These are phyloP conservation scores for Stenodera caucasica DNA, from an alignment of 2,888 invertebrate genomes.

Conservation along the genomic window DNA sequence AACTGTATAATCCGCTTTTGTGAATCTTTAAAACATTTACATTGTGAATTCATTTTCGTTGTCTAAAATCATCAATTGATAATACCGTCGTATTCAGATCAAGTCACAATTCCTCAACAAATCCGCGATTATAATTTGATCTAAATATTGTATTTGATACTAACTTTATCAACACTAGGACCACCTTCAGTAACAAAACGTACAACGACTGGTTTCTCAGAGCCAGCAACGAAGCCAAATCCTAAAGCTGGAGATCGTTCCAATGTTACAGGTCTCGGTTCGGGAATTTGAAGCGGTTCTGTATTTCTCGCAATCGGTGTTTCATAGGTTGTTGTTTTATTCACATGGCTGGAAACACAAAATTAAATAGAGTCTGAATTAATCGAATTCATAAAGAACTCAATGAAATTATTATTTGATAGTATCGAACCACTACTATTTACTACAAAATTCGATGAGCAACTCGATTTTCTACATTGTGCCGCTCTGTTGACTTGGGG, in stretches of 20 bases:
- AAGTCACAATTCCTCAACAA: too few species aligned
- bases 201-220: slow-evolving; percentile 89
- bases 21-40: background rate
- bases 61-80: too few species aligned
- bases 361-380: too few species aligned
- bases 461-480: too few species aligned
- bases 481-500: too few species aligned
- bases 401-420: too few species aligned
- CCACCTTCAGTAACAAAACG: slow-evolving; percentile 88
- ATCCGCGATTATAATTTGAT: too few species aligned
- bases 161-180: slow-evolving; percentile 83
- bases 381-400: too few species aligned
- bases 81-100: too few species aligned
- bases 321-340: slow-evolving; percentile 90
- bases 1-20: background rate
- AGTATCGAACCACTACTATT: too few species aligned
- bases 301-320: slow-evolving; percentile 68
- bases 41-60: too few species aligned
- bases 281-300: slow-evolving; percentile 71
- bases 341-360: slow-evolving; percentile 66
- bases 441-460: too few species aligned
- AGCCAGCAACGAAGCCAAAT: slow-evolving; percentile 95
- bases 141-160: background rate
- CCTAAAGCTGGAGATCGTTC: slow-evolving; percentile 78
- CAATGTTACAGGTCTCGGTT: slow-evolving; percentile 75